Evolutionary conservation across 2,888 invertebrate species (phyloP).

Genomic region (Aporophyla nigra): DNA sequence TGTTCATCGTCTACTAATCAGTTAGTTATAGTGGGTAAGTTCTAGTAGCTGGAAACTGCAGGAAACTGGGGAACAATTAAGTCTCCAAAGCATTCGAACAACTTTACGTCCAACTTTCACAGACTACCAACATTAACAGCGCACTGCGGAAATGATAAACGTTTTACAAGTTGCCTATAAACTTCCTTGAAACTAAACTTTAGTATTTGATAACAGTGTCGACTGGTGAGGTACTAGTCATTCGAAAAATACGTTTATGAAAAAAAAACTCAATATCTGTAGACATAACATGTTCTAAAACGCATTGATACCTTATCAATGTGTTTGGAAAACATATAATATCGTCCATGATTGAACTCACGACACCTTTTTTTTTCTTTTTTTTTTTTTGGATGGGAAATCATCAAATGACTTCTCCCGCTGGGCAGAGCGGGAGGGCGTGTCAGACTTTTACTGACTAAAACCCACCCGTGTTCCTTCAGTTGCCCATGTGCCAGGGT

Average conservation of each 20-base stretch:
- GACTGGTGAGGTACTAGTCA: slow-evolving; percentile 5
- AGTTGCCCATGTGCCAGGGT: too few relatives aligned
- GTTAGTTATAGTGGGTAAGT: slow-evolving; percentile 13
- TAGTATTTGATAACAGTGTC: neutral
- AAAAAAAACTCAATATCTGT: slow-evolving; percentile 3
- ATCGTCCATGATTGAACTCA: slow-evolving; percentile 31
- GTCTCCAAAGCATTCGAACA: slow-evolving; percentile 29
- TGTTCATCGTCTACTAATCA: neutral
- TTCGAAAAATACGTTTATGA: neutral
- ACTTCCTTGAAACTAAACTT: slow-evolving; percentile 24
- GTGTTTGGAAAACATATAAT: slow-evolving; percentile 19
- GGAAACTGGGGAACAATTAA: slow-evolving; percentile 9
- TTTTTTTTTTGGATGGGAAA: too few relatives aligned
- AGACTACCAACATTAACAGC: slow-evolving; percentile 35
- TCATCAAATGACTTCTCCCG: too few relatives aligned
- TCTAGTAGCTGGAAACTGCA: slow-evolving; percentile 6
- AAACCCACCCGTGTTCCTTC: too few relatives aligned
- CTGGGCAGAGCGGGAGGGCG: too few relatives aligned
- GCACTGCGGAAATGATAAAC: slow-evolving; percentile 35
- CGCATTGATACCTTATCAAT: slow-evolving; percentile 28
- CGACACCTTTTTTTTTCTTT: too few relatives aligned
- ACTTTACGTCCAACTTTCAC: slow-evolving; percentile 45
- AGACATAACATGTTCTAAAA: slow-evolving; percentile 8
- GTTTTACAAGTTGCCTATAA: slow-evolving; percentile 31
- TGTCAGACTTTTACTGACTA: too few relatives aligned